These are phyloP conservation scores for Hydrotaea diabolus DNA, from an alignment of 2,888 invertebrate genomes.

Conservation along the genomic window DNA sequence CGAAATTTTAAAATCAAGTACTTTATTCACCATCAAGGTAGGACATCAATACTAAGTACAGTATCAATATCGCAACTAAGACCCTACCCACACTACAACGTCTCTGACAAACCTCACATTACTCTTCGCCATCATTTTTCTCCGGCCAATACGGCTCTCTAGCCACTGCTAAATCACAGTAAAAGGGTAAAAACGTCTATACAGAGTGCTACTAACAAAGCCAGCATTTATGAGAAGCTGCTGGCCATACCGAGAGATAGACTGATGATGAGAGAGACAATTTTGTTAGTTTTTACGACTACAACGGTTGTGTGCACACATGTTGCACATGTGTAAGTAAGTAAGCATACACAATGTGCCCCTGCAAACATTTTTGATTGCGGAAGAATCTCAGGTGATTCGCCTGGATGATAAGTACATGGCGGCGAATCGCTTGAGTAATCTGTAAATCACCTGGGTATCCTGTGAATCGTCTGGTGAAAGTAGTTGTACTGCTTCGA, in stretches of 20 bases:
- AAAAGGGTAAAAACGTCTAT: constrained; percentile 57
- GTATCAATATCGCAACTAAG: no score
- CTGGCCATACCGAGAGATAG: no score
- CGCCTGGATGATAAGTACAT: no score
- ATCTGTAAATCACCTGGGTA: no score
- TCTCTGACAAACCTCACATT: constrained; percentile 19
- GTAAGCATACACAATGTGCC: not conserved
- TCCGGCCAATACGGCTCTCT: not conserved
- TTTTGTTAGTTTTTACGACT: constrained; percentile 12
- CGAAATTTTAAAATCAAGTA: no score
- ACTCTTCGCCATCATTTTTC: constrained; percentile 19
- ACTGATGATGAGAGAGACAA: constrained; percentile 50
- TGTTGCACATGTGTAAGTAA: constrained; percentile 17
- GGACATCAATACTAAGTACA: no score
- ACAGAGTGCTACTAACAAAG: constrained; percentile 41
- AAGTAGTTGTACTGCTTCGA: no score
- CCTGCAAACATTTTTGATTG: no score
- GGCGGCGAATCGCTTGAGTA: no score
- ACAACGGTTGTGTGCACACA: constrained; percentile 15
- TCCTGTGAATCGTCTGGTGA: no score
- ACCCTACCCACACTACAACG: not conserved
- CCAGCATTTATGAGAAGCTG: constrained; percentile 51
- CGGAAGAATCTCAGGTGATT: no score
- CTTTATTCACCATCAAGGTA: no score
- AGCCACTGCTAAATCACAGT: constrained; percentile 46